A percentile compares a stretch with the other conserved stretches of the same genome.
Evolutionary conservation across 1,140 invertebrate genomes (phyloP).

Genomic region (Bombus soroeensis): DNA sequence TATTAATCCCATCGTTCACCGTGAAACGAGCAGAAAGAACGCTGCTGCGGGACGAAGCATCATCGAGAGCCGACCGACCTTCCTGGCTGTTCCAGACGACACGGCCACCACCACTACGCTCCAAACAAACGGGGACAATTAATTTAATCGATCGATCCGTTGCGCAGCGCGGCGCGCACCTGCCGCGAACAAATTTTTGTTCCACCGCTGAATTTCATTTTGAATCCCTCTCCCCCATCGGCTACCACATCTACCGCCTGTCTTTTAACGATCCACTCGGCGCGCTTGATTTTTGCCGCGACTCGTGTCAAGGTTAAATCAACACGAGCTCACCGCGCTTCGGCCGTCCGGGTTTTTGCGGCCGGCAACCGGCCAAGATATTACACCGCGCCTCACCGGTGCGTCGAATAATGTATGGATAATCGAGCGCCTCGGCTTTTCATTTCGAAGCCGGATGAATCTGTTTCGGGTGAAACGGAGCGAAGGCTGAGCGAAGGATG

Average conservation of each 20-base stretch:
- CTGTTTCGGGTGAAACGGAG: background rate
- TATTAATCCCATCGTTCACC: background rate
- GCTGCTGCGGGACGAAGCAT: background rate
- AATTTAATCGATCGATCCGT: slow-evolving; percentile 24
- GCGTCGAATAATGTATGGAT: slow-evolving; percentile 30
- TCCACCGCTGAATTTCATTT: slow-evolving; percentile 36
- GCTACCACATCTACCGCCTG: background rate
- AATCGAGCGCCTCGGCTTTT: slow-evolving; percentile 12
- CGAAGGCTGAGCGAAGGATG: too few relatives aligned
- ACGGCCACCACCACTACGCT: background rate
- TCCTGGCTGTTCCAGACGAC: background rate
- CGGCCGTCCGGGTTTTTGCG: background rate
- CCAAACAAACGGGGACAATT: background rate
- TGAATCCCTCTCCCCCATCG: background rate
- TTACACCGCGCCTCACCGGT: slow-evolving; percentile 3
- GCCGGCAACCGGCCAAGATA: slow-evolving; percentile 1
- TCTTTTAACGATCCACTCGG: slow-evolving; percentile 45
- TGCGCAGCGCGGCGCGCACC: slow-evolving; percentile 32
- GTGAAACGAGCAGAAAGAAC: background rate
- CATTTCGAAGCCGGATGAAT: background rate
- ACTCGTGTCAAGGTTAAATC: slow-evolving; percentile 38
- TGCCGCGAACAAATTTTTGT: slow-evolving; percentile 32
- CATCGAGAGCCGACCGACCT: background rate
- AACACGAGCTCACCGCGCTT: background rate
- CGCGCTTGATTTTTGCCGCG: slow-evolving; percentile 41